Base-by-base conservation (phyloP, 1,140 invertebrate species). In the Caerostris darwini region DNA sequence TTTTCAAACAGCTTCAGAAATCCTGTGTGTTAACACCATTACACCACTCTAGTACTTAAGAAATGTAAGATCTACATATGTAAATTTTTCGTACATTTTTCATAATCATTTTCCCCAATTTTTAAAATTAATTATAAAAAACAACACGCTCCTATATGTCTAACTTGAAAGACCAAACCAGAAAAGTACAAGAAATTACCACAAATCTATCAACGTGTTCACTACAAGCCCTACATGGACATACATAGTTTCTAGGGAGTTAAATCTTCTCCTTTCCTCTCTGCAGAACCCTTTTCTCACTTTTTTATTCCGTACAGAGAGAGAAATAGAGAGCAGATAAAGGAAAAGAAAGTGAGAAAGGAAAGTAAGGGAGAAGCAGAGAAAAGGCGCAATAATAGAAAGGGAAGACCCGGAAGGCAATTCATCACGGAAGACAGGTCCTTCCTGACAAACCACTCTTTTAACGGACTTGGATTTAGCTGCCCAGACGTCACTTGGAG, bases 391-490 rank as follows among this genome's bases (percentile, higher is more conserved):
- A 77, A 77, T 77, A 77, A 77, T 77, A 77, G 71, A 77, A 77
- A 77, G 19, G 71, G n/a, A 6, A 67, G 71, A 50, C 5, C 71
- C 71, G 71, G 71, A 34, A 77, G 71, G 71, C 50, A 53, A 77
- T 77, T 77, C 71, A 77, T 77, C 71, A 77, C 71, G 3, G 71
- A 3, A 50, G 71, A 77, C 71, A 77, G 71, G 34, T 77, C 71
- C 50, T 77, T 77, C 71, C 71, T 77, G 71, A 77, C 71, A 77
- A 77, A 77, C 71, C 71, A 77, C 71, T 77, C 71, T 77, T 77
- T 77, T 77, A 77, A 77, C 71, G 71, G 71, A 77, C 71, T 77
- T 50, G 53, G 71, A 77, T 77, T 77, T 77, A 50, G 71, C 71
- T 77, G 34, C 50, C 71, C 71, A 50, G 53, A 53, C 12, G 71